Evolutionary conservation across 2,888 invertebrate species (phyloP).

Genomic region (Notocelia uddmanniana): DNA sequence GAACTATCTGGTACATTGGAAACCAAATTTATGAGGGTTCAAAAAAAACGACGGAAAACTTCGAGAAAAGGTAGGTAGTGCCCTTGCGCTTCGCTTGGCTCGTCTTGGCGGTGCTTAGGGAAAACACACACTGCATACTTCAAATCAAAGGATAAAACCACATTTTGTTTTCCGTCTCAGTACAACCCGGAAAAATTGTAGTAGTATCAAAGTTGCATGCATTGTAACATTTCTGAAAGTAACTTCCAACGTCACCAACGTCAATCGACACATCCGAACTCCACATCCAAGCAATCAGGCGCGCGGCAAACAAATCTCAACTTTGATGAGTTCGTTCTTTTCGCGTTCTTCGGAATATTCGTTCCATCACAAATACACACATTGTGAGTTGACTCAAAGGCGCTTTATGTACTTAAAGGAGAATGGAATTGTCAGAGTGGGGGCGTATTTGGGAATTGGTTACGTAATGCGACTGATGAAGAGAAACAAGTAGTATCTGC

Average conservation of each 20-base stretch:
- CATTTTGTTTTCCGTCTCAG: too few species aligned
- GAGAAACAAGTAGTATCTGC: background rate
- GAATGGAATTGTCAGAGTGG: slow-evolving; percentile 34
- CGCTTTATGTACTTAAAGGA: slow-evolving; percentile 47
- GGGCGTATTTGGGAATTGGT: slow-evolving; percentile 40
- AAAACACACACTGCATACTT: too few species aligned
- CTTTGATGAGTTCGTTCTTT: slow-evolving; percentile 62
- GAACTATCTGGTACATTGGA: too few species aligned
- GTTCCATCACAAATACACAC: slow-evolving; percentile 50
- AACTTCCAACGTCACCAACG: background rate
- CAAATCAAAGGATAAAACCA: too few species aligned
- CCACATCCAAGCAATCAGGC: slow-evolving; percentile 56
- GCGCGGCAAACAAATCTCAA: slow-evolving; percentile 63
- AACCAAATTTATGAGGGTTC: too few species aligned
- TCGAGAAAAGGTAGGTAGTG: too few species aligned
- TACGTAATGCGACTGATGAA: slow-evolving; percentile 19
- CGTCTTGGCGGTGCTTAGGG: too few species aligned
- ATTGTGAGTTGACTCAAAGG: slow-evolving; percentile 54
- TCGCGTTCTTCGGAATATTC: slow-evolving; percentile 48
- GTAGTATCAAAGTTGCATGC: background rate
- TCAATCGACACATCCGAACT: slow-evolving; percentile 13
- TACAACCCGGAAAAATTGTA: too few species aligned
- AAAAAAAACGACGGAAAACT: too few species aligned
- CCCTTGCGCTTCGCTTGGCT: too few species aligned
- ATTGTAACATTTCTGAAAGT: background rate